A percentile compares a stretch with the other conserved stretches of the same genome.
Conservation (phyloP, 2,797 vertebrate genomes). For the Sebastes kiyomatsui region DNA sequence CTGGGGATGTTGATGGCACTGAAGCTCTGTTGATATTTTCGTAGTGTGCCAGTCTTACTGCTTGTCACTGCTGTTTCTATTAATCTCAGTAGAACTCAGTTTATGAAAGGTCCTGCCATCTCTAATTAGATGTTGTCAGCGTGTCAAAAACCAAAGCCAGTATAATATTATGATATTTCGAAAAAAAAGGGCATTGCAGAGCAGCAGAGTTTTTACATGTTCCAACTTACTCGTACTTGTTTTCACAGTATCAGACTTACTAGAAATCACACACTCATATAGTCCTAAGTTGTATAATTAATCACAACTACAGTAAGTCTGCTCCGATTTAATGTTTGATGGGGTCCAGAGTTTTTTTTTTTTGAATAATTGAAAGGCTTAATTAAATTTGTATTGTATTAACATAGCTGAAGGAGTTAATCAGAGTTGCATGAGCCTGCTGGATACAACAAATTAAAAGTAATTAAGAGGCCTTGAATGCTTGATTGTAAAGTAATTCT, state of each 20-base stretch:
- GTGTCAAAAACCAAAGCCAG: conserved; percentile 32
- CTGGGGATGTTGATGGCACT: conserved; percentile 20
- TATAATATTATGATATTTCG: conserved; percentile 42
- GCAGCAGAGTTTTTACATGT: conserved; percentile 11
- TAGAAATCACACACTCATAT: background rate
- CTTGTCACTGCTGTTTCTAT: conserved; percentile 31
- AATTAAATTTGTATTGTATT: conserved; percentile 47
- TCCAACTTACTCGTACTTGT: background rate
- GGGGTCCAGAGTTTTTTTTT: background rate
- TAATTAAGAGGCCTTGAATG: conserved; percentile 26
- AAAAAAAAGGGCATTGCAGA: background rate
- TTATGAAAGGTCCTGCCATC: conserved; percentile 45
- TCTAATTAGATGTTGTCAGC: conserved; percentile 58
- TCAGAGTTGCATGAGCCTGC: conserved; percentile 40
- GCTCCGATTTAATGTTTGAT: background rate
- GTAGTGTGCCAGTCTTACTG: conserved; percentile 11
- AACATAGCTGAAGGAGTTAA: conserved; percentile 53
- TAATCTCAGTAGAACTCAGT: conserved; percentile 21
- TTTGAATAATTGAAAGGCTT: conserved; percentile 12
- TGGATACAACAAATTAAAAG: conserved; percentile 49
- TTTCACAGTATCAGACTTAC: background rate
- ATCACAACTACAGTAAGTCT: background rate
- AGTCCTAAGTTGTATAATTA: conserved; percentile 2
- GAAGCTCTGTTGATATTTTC: conserved; percentile 46
- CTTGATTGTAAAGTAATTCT: conserved; percentile 36